Evolutionary conservation across 2,113 vertebrate genomes (phyloP).

Genomic region (Panthera uncia): DNA sequence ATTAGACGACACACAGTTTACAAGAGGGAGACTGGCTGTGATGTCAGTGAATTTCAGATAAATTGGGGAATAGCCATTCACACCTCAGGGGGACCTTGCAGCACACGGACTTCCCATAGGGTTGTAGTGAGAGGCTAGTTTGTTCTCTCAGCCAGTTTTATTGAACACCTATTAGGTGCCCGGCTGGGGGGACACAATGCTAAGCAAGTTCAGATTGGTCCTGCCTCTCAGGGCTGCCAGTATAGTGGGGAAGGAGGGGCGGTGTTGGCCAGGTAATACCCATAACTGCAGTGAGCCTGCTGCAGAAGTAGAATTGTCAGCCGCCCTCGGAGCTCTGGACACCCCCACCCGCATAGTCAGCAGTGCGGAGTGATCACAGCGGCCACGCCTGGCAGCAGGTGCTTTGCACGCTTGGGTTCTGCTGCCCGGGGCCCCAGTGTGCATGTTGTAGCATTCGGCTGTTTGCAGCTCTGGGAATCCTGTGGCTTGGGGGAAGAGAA

Average conservation of each 20-base stretch:
- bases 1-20: background rate
- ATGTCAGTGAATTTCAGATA: background rate
- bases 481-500: background rate
- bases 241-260: background rate
- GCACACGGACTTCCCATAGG: background rate
- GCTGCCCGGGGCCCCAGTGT: rapidly evolving
- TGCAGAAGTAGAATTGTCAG: background rate
- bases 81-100: background rate
- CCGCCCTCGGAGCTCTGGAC: rapidly evolving
- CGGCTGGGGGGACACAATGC: background rate
- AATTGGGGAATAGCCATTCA: background rate
- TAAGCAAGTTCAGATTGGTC: background rate
- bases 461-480: background rate
- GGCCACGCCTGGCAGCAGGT: rapidly evolving
- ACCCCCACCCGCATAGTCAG: background rate
- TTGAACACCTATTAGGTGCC: background rate
- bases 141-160: background rate
- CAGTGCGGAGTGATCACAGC: rapidly evolving
- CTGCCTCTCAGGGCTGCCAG: background rate
- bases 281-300: too few relatives aligned
- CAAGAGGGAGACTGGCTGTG: too few relatives aligned
- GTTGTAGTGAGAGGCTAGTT: background rate
- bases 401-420: background rate
- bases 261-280: too few relatives aligned
- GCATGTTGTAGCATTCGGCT: background rate